Percentiles rank a stretch among this genome's conserved stretches.
Conservation (phyloP, 2,888 invertebrate genomes). For the Anaspis maculata region DNA sequence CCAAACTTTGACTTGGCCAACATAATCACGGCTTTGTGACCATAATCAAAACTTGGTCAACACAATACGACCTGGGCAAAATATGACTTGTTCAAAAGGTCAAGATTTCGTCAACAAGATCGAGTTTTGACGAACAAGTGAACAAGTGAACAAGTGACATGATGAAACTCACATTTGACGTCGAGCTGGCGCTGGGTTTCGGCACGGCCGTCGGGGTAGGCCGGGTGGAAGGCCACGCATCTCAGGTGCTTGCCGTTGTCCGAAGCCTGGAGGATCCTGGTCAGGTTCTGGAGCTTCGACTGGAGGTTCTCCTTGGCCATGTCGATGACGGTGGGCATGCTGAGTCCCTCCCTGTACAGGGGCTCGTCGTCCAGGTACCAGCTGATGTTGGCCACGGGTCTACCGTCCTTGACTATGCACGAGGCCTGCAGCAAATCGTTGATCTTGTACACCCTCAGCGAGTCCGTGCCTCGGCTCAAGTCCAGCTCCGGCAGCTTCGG, state of each 20-base stretch:
- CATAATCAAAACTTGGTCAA: no score
- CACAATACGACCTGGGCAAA: no score
- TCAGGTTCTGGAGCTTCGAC: slow-evolving; percentile 58
- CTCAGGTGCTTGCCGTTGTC: slow-evolving; percentile 58
- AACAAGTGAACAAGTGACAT: no score
- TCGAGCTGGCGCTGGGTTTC: slow-evolving; percentile 43
- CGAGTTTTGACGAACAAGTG: no score
- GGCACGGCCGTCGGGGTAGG: slow-evolving; percentile 39
- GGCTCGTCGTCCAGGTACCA: slow-evolving; percentile 62
- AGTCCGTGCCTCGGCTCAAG: slow-evolving; percentile 37
- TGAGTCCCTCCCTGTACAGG: slow-evolving; percentile 45
- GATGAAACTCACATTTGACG: slow-evolving; percentile 56
- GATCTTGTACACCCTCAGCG: slow-evolving; percentile 46
- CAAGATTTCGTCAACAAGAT: no score
- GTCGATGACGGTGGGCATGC: slow-evolving; percentile 46
- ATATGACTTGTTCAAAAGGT: no score
- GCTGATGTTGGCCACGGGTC: slow-evolving; percentile 69
- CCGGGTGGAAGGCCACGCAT: slow-evolving; percentile 62
- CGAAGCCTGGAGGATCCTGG: slow-evolving; percentile 50
- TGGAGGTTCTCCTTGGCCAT: slow-evolving; percentile 51
- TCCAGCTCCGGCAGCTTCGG: slow-evolving; percentile 44
- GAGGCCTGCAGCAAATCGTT: slow-evolving; percentile 56
- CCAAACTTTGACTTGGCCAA: no score
- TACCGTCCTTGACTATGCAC: slow-evolving; percentile 60
- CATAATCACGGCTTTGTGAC: no score